Conservation (phyloP, 2,113 vertebrate species). For the Quiscalus mexicanus region DNA sequence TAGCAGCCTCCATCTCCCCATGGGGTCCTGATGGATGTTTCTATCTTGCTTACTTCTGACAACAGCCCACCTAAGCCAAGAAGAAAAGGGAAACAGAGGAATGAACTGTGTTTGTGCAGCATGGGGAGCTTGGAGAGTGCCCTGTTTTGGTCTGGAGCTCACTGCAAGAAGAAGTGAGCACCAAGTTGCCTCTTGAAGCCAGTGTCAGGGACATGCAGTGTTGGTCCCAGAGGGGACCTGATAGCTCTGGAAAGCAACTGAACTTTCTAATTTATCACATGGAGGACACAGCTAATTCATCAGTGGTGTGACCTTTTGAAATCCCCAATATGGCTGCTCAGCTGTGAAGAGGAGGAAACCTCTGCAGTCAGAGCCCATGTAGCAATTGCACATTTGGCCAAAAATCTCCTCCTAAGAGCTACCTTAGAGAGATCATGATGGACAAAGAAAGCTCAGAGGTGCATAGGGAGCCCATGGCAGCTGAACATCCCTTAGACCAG, state of each 20-base stretch:
- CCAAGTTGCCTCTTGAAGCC: not conserved
- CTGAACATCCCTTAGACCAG: not conserved
- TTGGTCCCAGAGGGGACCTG: not conserved
- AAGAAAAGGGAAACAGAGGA: not conserved
- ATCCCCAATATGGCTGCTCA: not conserved
- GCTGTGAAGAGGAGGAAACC: not conserved
- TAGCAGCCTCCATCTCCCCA: not conserved
- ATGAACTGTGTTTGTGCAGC: not conserved
- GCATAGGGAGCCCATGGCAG: not conserved
- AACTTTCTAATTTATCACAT: not conserved
- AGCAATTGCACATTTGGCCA: not conserved
- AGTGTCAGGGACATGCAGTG: not conserved
- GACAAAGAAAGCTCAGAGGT: not conserved
- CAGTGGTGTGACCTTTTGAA: not conserved
- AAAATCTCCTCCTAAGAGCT: not conserved
- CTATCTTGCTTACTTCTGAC: not conserved
- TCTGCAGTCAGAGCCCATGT: accelerated
- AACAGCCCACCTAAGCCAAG: not conserved
- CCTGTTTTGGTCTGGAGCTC: not conserved
- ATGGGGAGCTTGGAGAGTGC: not conserved
- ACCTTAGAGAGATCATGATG: not conserved
- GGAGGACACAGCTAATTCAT: not conserved
- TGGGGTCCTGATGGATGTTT: accelerated
- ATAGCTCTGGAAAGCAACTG: not conserved
- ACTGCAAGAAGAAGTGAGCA: not conserved